Percentiles rank a stretch among this genome's conserved stretches.
Evolutionary conservation across 2,797 vertebrate genomes (phyloP).

Genomic region (Sardinella longiceps): DNA sequence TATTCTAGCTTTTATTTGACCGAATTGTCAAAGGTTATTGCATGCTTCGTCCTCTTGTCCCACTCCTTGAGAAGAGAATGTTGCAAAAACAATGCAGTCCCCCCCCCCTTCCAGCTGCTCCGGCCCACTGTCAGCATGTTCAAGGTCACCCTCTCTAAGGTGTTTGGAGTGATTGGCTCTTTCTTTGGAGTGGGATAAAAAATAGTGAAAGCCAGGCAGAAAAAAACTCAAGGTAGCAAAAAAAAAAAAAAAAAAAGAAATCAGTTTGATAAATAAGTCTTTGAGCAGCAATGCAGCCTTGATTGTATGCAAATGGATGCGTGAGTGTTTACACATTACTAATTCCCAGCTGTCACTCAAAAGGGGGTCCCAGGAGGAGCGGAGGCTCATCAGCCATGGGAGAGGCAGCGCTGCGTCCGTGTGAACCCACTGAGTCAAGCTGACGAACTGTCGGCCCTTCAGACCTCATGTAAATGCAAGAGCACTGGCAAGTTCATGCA

Average conservation of each 20-base stretch:
- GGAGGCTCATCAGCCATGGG: conserved; percentile 49
- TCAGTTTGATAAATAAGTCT: conserved; percentile 47
- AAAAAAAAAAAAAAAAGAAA: too few species aligned
- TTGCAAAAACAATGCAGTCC: background rate
- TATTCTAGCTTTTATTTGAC: too few species aligned
- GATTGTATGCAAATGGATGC: conserved; percentile 72
- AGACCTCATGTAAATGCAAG: conserved; percentile 64
- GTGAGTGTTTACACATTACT: conserved; percentile 69
- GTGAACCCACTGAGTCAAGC: conserved; percentile 42
- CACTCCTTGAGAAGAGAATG: background rate
- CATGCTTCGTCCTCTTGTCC: background rate
- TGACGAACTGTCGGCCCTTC: conserved; percentile 67
- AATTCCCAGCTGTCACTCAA: conserved; percentile 74
- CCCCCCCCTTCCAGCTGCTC: background rate
- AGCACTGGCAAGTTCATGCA: conserved; percentile 65
- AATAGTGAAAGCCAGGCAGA: background rate
- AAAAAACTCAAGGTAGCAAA: conserved; percentile 58
- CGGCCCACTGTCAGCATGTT: conserved; percentile 12
- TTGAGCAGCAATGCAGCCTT: conserved; percentile 59
- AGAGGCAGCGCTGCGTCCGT: conserved; percentile 26
- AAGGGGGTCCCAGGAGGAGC: conserved; percentile 50
- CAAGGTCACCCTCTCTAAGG: conserved; percentile 60
- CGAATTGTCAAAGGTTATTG: too few species aligned
- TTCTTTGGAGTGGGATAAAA: background rate
- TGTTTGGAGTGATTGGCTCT: conserved; percentile 32